Evolutionary conservation across 2,888 invertebrate genomes (phyloP), one percentile per base, ranked within the genome.

Genomic region (Idaea straminata): DNA sequence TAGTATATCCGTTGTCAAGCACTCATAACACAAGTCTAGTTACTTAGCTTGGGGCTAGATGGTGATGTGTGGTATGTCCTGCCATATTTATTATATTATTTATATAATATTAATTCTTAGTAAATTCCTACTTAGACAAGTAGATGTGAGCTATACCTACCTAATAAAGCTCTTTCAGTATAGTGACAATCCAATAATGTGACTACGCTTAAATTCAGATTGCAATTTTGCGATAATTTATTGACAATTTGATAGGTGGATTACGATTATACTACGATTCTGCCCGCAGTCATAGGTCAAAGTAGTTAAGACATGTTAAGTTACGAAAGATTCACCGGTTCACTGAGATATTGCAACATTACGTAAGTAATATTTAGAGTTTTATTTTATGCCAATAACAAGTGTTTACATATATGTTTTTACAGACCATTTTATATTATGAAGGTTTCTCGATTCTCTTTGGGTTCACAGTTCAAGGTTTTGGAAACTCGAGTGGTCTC

Each of bases 321-420:
- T 72, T 73, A 68, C 66, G 73, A 70, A 72, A 73, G 67, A 64
- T 65, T 67, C 63, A 59, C 65, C 67, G 67, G 66, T 63, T 63
- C 62, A 65, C 4, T 47, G 47, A 47, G 47, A 47, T 47, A 47
- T 47, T 47, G 47, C 47, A 47, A 47, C 47, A 47, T 47, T 7
- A n/a, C n/a, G n/a, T n/a, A 7, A 47, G 13, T 13, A 7, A 13
- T 47, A 47, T 13, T 7, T 10, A 47, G 47, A 47, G 47, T 47
- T 7, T 47, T 47, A 47, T 47, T 25, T 25, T 25, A 25, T 25
- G 25, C 25, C 25, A 25, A 25, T 25, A 25, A 25, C 25, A 25
- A 25, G 47, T 13, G 13, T 47, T 10, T 47, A 10, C 10, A 7
- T 0, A 47, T 36, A 47, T 47, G 47, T 47, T 47, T 47, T 47